These are phyloP conservation scores for Brachystomella parvula DNA, from an alignment of 1,140 invertebrate species.

Conservation along the genomic window DNA sequence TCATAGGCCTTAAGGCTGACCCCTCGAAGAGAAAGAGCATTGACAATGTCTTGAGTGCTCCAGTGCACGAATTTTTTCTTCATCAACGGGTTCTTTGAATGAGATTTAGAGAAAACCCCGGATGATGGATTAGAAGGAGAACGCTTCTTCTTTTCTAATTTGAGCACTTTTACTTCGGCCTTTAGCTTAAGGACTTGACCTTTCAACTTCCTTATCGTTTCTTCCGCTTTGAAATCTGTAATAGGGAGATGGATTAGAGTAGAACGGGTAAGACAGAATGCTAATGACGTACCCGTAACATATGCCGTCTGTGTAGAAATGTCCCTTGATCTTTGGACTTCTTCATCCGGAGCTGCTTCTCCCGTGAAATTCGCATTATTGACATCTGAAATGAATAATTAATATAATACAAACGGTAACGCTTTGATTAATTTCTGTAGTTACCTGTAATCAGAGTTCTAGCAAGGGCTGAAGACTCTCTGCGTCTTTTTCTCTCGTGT, in stretches of 20 bases:
- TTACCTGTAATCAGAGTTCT: too few species aligned
- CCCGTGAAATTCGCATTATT: too few species aligned
- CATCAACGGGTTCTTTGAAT: neutral
- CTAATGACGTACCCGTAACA: too few species aligned
- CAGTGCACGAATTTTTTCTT: neutral
- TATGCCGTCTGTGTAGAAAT: too few species aligned
- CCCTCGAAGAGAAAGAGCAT: conserved; percentile 6
- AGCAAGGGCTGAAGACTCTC: too few species aligned
- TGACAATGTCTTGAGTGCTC: conserved; percentile 10
- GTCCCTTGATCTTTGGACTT: too few species aligned
- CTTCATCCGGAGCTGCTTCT: too few species aligned
- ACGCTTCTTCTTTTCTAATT: too few species aligned
- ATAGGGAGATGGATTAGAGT: neutral
- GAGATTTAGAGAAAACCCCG: neutral
- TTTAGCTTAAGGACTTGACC: neutral
- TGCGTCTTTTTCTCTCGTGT: neutral
- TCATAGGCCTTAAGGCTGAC: conserved; percentile 19
- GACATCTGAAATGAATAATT: too few species aligned
- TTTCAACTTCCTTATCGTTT: neutral
- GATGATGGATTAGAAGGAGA: too few species aligned
- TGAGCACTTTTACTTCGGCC: neutral
- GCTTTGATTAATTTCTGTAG: neutral
- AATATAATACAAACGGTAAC: too few species aligned
- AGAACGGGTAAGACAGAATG: too few species aligned
- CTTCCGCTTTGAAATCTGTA: neutral